A percentile compares a stretch with the other conserved stretches of the same genome.
Evolutionary conservation across 2,797 vertebrate species (phyloP).

Genomic region (Bufotes viridis): DNA sequence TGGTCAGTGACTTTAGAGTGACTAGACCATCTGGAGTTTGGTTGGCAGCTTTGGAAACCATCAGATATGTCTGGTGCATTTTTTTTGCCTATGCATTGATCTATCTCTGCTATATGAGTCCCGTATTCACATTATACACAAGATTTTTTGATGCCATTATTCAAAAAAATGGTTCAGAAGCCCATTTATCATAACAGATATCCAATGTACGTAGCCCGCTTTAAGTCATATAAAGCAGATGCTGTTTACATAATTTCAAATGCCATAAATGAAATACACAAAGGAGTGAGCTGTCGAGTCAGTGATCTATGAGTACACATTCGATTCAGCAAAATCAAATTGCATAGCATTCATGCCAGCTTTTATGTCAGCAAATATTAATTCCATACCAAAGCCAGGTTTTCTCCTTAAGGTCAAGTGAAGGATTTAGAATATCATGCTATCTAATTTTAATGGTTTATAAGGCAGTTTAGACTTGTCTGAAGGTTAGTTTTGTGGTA

Average conservation of each 20-base stretch:
- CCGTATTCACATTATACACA: background rate
- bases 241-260: background rate
- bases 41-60: background rate
- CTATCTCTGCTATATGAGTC: background rate
- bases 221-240: background rate
- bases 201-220: background rate
- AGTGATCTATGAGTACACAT: conserved; percentile 9
- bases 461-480: background rate
- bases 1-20: background rate
- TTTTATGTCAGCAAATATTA: conserved; percentile 24
- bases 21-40: background rate
- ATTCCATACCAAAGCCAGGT: background rate
- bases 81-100: background rate
- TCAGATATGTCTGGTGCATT: no score
- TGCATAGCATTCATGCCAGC: conserved; percentile 1
- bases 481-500: background rate
- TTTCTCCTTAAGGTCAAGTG: background rate
- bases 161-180: background rate
- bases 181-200: background rate
- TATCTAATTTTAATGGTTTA: background rate
- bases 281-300: background rate
- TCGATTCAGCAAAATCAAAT: conserved; percentile 29
- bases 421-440: background rate
- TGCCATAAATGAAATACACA: background rate
- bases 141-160: background rate